Evolutionary conservation across 1,140 invertebrate genomes (phyloP).

Genomic region (Trialeurodes vaporariorum): DNA sequence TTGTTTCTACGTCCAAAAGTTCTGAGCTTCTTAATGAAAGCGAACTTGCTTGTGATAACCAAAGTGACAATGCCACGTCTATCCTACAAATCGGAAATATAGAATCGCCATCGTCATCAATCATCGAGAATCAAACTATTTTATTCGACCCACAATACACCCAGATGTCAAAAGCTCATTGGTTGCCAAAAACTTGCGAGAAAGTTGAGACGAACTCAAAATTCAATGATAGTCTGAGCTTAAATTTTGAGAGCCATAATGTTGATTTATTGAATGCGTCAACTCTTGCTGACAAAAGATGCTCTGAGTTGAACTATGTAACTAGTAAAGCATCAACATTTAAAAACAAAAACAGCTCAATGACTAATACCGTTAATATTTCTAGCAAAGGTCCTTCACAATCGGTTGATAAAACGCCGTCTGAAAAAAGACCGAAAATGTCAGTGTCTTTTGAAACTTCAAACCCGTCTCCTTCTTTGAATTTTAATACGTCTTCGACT

Average conservation of each 20-base stretch:
- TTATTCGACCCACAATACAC: not conserved
- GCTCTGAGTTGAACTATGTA: not conserved
- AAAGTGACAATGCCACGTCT: slow-evolving; percentile 41
- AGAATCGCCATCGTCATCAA: slow-evolving; percentile 37
- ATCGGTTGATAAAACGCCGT: not conserved
- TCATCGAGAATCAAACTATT: slow-evolving; percentile 16
- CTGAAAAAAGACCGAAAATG: not conserved
- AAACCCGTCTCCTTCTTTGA: too few species aligned
- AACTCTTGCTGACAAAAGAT: not conserved
- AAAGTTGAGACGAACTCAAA: not conserved
- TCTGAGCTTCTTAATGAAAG: slow-evolving; percentile 43
- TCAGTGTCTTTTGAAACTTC: too few species aligned
- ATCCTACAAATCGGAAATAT: slow-evolving; percentile 48
- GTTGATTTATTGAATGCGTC: not conserved
- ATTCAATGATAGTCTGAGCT: not conserved
- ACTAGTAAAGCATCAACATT: not conserved
- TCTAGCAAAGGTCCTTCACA: not conserved
- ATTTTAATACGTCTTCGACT: too few species aligned
- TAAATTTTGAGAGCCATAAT: not conserved
- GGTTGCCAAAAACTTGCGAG: not conserved
- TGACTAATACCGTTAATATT: not conserved
- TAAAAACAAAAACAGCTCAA: not conserved
- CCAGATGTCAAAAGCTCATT: not conserved
- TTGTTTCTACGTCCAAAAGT: slow-evolving; percentile 47
- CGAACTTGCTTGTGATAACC: slow-evolving; percentile 29